These are phyloP conservation scores for Laticauda laticaudata DNA, from an alignment of 2,113 vertebrate genomes.

Conservation along the genomic window DNA sequence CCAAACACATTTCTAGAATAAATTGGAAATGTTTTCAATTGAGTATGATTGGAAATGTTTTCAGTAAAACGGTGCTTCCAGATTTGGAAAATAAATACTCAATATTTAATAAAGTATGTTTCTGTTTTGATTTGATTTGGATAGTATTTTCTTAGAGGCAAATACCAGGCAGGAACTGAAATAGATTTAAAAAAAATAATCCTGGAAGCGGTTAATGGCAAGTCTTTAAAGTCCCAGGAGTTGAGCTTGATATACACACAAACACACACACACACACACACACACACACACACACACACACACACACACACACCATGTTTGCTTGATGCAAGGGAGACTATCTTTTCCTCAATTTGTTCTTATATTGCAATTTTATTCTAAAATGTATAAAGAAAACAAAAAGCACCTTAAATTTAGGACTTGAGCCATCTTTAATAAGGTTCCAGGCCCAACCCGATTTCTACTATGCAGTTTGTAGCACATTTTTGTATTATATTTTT, in stretches of 20 bases:
- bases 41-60: not conserved
- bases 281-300: too few species aligned
- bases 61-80: not conserved
- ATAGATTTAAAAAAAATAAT: not conserved
- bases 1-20: not conserved
- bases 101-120: not conserved
- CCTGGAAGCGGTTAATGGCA: not conserved
- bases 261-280: too few species aligned
- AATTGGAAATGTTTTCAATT: not conserved
- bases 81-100: not conserved
- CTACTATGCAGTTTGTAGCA: not conserved
- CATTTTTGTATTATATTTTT: not conserved
- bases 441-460: not conserved
- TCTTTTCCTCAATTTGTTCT: not conserved
- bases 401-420: not conserved
- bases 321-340: not conserved
- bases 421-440: not conserved
- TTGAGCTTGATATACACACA: not conserved
- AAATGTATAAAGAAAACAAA: not conserved
- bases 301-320: too few species aligned
- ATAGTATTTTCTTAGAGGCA: not conserved
- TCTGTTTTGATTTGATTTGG: not conserved
- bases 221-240: not conserved
- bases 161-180: not conserved
- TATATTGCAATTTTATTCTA: not conserved